Conservation (phyloP, 1,140 invertebrate genomes). For the Apis cerana region DNA sequence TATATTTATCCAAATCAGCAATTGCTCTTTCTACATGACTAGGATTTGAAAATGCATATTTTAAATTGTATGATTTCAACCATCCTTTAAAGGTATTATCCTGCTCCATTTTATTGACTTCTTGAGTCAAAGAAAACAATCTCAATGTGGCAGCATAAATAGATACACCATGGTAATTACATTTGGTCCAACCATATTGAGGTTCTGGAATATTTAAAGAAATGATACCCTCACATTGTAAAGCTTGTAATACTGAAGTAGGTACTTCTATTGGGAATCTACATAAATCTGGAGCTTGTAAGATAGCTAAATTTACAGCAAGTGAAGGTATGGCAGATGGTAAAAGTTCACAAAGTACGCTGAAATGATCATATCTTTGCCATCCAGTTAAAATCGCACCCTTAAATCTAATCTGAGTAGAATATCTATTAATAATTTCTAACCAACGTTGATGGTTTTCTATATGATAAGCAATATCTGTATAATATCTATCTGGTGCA, state of each 20-base stretch:
- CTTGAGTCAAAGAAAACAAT: slow-evolving; percentile 70
- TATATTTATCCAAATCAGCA: slow-evolving; percentile 84
- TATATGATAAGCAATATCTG: slow-evolving; percentile 82
- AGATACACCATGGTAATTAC: slow-evolving; percentile 70
- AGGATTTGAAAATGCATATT: slow-evolving; percentile 89
- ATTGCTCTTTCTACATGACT: slow-evolving; percentile 87
- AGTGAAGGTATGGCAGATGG: slow-evolving; percentile 87
- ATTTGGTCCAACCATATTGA: slow-evolving; percentile 77
- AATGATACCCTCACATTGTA: slow-evolving; percentile 72
- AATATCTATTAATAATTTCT: slow-evolving; percentile 82
- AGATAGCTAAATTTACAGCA: slow-evolving; percentile 82
- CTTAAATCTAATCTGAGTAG: slow-evolving; percentile 82
- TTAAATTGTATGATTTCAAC: slow-evolving; percentile 90
- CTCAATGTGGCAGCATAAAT: slow-evolving; percentile 71
- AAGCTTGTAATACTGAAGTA: slow-evolving; percentile 57
- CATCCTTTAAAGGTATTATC: slow-evolving; percentile 83
- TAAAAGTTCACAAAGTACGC: slow-evolving; percentile 88
- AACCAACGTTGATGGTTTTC: slow-evolving; percentile 89
- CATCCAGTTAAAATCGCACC: slow-evolving; percentile 86
- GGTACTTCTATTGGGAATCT: slow-evolving; percentile 69
- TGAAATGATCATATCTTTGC: slow-evolving; percentile 92
- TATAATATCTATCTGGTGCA: slow-evolving; percentile 87
- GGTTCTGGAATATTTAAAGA: slow-evolving; percentile 75
- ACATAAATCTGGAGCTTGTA: slow-evolving; percentile 73
- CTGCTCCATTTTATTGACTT: slow-evolving; percentile 74